Conservation (phyloP, 2,113 vertebrate genomes). For the Chroicocephalus ridibundus region DNA sequence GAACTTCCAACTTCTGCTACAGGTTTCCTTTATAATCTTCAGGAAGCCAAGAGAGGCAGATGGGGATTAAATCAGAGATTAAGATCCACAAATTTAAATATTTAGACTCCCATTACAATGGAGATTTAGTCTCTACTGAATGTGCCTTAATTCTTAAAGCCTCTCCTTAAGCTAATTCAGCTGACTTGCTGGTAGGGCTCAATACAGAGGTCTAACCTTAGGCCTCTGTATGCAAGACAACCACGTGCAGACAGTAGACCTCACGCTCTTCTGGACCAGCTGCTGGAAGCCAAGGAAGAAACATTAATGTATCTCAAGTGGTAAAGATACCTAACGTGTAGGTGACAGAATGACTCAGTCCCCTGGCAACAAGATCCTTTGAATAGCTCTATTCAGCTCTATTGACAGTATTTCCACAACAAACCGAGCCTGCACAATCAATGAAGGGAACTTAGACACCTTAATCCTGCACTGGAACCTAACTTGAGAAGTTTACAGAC, state of each 20-base stretch:
- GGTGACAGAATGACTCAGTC: not conserved
- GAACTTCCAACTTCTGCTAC: not conserved
- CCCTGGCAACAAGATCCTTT: not conserved
- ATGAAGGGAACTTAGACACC: not conserved
- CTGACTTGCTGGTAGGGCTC: not conserved
- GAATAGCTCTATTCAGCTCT: not conserved
- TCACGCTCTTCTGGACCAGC: not conserved
- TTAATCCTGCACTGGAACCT: not conserved
- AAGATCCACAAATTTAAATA: not conserved
- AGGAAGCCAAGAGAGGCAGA: not conserved
- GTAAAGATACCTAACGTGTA: not conserved
- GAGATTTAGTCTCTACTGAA: not conserved
- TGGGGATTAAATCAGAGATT: not conserved
- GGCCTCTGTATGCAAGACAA: not conserved
- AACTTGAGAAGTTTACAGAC: not conserved
- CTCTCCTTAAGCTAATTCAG: not conserved
- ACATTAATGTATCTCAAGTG: not conserved
- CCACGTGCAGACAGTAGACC: not conserved
- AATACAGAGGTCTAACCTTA: not conserved
- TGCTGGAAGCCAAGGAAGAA: not conserved
- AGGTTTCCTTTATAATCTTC: not conserved
- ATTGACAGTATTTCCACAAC: not conserved
- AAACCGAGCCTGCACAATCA: not conserved
- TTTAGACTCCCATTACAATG: not conserved
- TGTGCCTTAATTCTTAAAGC: slow-evolving; percentile 11